Evolutionary conservation across 2,113 vertebrate species (phyloP), one percentile per base, ranked within the genome.

Genomic region (Microtus montanus): DNA sequence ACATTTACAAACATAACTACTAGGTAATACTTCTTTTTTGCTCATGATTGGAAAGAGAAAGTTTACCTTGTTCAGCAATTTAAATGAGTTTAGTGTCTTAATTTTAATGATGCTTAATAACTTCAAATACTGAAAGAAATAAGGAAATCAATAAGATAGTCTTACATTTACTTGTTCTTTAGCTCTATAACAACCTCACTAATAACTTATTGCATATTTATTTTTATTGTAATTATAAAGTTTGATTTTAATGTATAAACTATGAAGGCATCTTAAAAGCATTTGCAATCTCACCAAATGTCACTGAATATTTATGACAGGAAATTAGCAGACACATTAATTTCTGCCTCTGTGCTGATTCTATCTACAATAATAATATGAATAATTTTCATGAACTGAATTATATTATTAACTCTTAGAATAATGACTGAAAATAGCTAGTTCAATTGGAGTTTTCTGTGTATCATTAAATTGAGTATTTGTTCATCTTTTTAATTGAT

Each of bases 271-370:
- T 92, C 90, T 92, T 78, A 94, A 95, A 96, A 79, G 64, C 93
- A 97, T 95, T 97, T 97, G 87, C 92, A 97, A 74, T 97, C 92
- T 95, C 92, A 94, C 93, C 77, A 97, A 97, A 96, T 95, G 90
- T 94, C 95, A 93, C 82, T 97, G 97, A 97, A 97, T 97, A 97
- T 97, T 95, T 97, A 97, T 97, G 88, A 96, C 90, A 96, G 95
- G 95, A 97, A 97, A 97, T 97, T 97, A 97, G 93, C 92, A 94
- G 85, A 93, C 78, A 96, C 71, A 96, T 97, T 97, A 94, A 97
- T 95, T 96, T 97, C 86, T 93, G 71, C 89, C 49, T 92, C 71
- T 74, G 49, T 96, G 94, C 88, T 95, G 93, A 97, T 97, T 96
- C 58, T 96, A 96, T 94, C 90, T 92, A 79, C 22, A 86, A 64